These are phyloP conservation scores for Ciconia nigra DNA, from an alignment of 2,797 vertebrate species.

Conservation along the genomic window DNA sequence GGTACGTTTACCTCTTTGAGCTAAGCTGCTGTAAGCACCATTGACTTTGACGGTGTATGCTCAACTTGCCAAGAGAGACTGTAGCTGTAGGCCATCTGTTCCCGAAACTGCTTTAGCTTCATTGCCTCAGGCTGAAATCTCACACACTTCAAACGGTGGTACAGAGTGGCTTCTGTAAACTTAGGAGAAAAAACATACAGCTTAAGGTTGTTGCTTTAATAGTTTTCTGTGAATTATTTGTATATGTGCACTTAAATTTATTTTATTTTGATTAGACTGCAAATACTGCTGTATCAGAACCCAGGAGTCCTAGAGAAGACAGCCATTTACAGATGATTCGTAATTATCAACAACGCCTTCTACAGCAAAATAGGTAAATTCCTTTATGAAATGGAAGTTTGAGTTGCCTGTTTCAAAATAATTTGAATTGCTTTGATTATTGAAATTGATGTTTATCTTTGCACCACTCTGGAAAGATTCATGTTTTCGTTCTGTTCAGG, in stretches of 20 bases:
- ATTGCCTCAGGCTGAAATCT: neutral
- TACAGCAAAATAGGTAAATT: conserved; percentile 83
- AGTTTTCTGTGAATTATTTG: neutral
- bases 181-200: neutral
- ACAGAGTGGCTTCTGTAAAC: neutral
- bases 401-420: neutral
- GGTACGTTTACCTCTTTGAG: neutral
- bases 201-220: neutral
- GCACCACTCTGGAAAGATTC: neutral
- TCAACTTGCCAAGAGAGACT: neutral
- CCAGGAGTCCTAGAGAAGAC: conserved; percentile 43
- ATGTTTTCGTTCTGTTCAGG: conserved; percentile 59
- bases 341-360: conserved; percentile 83
- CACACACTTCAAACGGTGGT: neutral
- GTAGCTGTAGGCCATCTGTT: neutral
- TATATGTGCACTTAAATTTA: neutral
- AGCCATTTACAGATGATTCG: conserved; percentile 70
- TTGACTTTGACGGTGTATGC: neutral
- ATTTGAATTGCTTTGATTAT: neutral
- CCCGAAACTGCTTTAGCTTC: neutral
- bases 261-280: conserved; percentile 55
- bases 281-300: neutral
- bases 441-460: neutral
- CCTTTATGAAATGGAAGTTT: neutral
- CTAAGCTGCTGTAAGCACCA: neutral